Base-by-base conservation (phyloP, 2,113 vertebrate species). In the Crotalus tigris region DNA sequence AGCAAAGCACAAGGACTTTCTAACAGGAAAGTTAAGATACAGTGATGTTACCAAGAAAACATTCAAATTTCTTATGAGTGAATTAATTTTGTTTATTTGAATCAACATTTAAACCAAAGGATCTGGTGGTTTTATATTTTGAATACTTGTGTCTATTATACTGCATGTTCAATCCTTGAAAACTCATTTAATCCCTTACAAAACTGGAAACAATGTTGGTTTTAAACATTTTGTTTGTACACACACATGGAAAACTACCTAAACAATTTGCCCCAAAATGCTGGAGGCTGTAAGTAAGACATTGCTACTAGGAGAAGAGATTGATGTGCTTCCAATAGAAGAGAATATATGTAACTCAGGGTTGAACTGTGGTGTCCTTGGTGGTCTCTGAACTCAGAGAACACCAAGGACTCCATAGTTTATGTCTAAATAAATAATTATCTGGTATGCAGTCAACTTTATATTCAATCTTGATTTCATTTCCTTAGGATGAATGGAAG, bases 341-440 rank as follows among this genome's bases (percentile, higher is more conserved):
- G 33, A 44, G 33, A 21, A 81, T 81, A 9, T 81, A 81, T 81
- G 75, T 44, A 81, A 7, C n/a, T 81, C 75, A 44, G 33, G 1
- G 33, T 44, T 81, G 75, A 81, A 81, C 33, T 81, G 33, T 81
- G 75, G 75, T 9, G 17, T 19, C 75, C 75, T 81, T 81, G 33
- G 75, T 81, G 75, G 33, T 81, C 75, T 81, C 75, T 81, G 75
- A 39, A 39, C 33, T 81, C 69, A 81, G 69, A 81, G 33, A 81
- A 8, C 33, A 81, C 5, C 75, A 81, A 81, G 33, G 33, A 81
- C 75, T 81, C 33, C 3, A 7, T 33, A 81, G 33, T 39, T 17
- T 53, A n/a, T 95, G 95, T 97, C 95, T 75, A 88, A 96, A 95
- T 97, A 96, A 96, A 96, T 64, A 90, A 90, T 95, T 96, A 96